Evolutionary conservation across 1,140 invertebrate species (phyloP), one percentile per base, ranked within the genome.

Genomic region (Eriocheir sinensis): DNA sequence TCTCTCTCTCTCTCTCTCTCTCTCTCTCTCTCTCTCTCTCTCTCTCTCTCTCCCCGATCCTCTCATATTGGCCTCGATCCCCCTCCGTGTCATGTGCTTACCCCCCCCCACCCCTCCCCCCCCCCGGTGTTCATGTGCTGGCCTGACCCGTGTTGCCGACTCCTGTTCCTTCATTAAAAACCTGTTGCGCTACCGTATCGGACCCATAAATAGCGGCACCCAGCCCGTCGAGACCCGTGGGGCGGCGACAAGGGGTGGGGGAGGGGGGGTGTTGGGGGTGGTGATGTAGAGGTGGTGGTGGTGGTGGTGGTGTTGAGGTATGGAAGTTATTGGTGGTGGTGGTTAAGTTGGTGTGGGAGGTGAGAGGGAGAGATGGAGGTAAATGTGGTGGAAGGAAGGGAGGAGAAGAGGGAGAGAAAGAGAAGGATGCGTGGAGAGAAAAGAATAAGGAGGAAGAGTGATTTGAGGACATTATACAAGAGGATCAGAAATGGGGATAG

Each of bases 131-230:
- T 91, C 53, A 91, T 36, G 60, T 91, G 89, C 79, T 91, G 60
- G 79, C 79, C 86, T 44, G 38, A 41, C 36, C 60, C 32, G 44
- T 83, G 91, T 92, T 92, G 91, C 91, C 91, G 79, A 81, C 91
- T 81, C 38, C 72, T 32, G 72, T 83, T 92, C 79, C 91, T 41
- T 72, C 36, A 92, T 92, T 92, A 92, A 81, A 92, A 92, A 81
- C 72, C 91, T 92, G 91, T 83, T 92, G 91, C 27, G 91, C 91
- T 92, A 92, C 91, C 79, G 91, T 92, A 92, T 92, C 83, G 83
- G 83, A 92, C 27, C 79, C 79, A 92, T 92, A 92, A 92, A 92
- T 92, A 83, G 41, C 91, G 32, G 88, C n/a, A 4, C n/a, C 27
- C n/a, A 4, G 88, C 27, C n/a, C n/a, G 41, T 21, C 17, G 88